Evolutionary conservation across 2,888 invertebrate species (phyloP), one percentile per base, ranked within the genome.

Genomic region (Agelastica alni): DNA sequence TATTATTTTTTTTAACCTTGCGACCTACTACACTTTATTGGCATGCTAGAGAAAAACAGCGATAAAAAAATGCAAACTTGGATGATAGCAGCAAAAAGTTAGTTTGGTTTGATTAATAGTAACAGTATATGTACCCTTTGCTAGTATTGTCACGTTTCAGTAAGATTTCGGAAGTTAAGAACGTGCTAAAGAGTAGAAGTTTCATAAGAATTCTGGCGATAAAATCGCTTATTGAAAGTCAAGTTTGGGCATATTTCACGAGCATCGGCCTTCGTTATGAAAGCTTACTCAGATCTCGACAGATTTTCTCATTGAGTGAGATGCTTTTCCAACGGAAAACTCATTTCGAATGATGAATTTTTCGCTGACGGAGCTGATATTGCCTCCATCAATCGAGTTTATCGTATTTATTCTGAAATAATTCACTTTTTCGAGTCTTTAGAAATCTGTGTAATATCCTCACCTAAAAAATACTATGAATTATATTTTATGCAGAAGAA

Each of bases 221-320:
- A 55, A 45, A 49, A 49, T 49, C 54, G 39, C 54, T 45, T 49
- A 55, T 55, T 55, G 54, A 49, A 53, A 53, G 53, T 53, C 53
- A 47, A 47, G 45, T 53, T 53, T 36, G 41, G 41, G 32, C 54
- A 55, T 55, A 55, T 55, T 55, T 55, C 54, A 55, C 41, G 41
- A 34, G 26, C 44, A 22, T 41, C 46, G 26, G 52, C 52, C 46
- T 47, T 53, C 47, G 47, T 53, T 47, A 47, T 42, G 47, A 28
- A 47, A 46, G 53, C 53, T 53, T 53, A 53, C 42, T 42, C 47
- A 42, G 26, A 53, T 53, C 46, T 45, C 39, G 44, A 26, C 46
- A 22, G 41, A 53, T 53, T 53, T 53, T 43, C 39, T 12, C 26
- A 22, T 28, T 39, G 12, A 30, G 17, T 39, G 47, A 37, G 47